Percentiles rank a stretch among this genome's conserved stretches.
These are phyloP conservation scores for Cantharis rufa DNA, from an alignment of 2,888 invertebrate species.

Conservation along the genomic window DNA sequence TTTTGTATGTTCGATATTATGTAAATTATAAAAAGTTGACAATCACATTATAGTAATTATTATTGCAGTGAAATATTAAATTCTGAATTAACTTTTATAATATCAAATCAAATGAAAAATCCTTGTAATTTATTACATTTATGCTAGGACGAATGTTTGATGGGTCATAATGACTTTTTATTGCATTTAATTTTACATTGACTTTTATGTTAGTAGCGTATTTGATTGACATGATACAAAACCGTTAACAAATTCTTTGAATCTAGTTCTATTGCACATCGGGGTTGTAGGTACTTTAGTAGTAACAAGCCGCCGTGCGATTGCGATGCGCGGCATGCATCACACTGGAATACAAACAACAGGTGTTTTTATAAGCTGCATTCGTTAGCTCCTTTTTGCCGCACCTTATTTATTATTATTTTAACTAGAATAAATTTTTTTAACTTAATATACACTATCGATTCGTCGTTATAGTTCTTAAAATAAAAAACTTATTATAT, in stretches of 20 bases:
- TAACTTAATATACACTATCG: not conserved
- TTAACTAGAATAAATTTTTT: conserved; percentile 42
- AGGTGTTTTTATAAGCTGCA: conserved; percentile 44
- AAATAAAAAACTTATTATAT: not conserved
- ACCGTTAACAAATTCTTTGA: conserved; percentile 41
- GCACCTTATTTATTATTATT: conserved; percentile 44
- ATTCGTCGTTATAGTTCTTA: not conserved
- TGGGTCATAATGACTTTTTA: conserved; percentile 18
- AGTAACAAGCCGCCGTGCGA: conserved; percentile 44
- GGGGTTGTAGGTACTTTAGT: conserved; percentile 42
- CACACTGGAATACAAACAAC: conserved; percentile 42
- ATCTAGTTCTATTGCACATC: conserved; percentile 42
- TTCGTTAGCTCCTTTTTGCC: conserved; percentile 41
- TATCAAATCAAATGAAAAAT: not conserved
- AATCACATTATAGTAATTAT: not conserved
- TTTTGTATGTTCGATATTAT: not conserved
- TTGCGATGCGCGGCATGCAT: conserved; percentile 46
- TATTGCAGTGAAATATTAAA: not conserved
- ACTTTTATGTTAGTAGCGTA: conserved; percentile 29
- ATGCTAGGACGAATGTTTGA: not conserved
- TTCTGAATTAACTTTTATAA: not conserved
- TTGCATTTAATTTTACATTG: conserved; percentile 18
- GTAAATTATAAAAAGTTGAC: not conserved
- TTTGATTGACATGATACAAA: conserved; percentile 43
- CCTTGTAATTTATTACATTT: not conserved